A percentile compares a stretch with the other conserved stretches of the same genome.
Evolutionary conservation across 2,888 invertebrate species (phyloP).

Genomic region (Zaprionus lineosus): DNA sequence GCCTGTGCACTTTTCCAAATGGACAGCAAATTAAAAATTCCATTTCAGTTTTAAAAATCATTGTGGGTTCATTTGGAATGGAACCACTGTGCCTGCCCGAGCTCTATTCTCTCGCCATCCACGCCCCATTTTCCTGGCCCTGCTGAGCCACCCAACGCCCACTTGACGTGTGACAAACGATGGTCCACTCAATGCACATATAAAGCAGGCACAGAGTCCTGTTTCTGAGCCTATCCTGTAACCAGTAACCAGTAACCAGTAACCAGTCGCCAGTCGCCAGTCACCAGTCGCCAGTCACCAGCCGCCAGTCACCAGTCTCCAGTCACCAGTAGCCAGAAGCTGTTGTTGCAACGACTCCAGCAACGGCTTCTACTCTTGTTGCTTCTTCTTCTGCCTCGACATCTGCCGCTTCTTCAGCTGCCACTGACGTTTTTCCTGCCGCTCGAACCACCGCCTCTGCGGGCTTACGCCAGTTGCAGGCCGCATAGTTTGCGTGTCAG

Average conservation of each 20-base stretch:
- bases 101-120: too few species aligned
- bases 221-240: conserved; percentile 36
- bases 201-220: conserved; percentile 35
- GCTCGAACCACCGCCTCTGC: conserved; percentile 42
- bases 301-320: too few species aligned
- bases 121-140: too few species aligned
- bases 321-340: conserved; percentile 27
- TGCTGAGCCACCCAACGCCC: too few species aligned
- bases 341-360: conserved; percentile 6
- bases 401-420: not conserved
- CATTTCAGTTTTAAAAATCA: conserved; percentile 9
- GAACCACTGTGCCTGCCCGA: not conserved
- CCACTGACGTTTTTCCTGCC: too few species aligned
- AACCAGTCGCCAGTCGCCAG: too few species aligned
- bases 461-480: conserved; percentile 54
- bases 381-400: conserved; percentile 12
- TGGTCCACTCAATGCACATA: conserved; percentile 62
- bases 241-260: too few species aligned
- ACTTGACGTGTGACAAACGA: conserved; percentile 67
- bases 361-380: conserved; percentile 1
- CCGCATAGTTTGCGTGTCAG: conserved; percentile 63
- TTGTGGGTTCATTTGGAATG: too few species aligned
- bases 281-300: too few species aligned
- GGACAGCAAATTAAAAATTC: conserved; percentile 6
- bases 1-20: conserved; percentile 1